Evolutionary conservation across 2,888 invertebrate species (phyloP).

Genomic region (Aphidoletes aphidimyza): DNA sequence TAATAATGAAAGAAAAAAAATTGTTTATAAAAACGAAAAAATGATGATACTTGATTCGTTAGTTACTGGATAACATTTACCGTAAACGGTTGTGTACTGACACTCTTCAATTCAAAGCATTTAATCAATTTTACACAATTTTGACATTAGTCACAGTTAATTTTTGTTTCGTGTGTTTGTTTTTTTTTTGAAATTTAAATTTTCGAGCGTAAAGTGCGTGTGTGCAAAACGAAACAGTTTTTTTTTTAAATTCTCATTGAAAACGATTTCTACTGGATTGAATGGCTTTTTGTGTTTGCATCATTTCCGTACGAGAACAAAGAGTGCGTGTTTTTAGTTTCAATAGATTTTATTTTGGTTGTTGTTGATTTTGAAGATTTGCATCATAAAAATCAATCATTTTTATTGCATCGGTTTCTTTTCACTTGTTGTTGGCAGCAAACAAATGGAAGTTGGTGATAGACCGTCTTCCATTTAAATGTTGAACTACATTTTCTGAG

Average conservation of each 20-base stretch:
- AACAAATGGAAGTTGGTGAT: too few species aligned
- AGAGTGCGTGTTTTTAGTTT: constrained; percentile 37
- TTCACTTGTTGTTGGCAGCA: too few species aligned
- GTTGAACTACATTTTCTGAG: background rate
- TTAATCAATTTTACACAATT: background rate
- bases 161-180: background rate
- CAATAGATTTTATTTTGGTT: background rate
- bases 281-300: background rate
- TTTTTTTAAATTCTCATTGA: background rate
- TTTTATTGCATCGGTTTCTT: background rate
- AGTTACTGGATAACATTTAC: constrained; percentile 50
- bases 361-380: background rate
- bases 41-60: constrained; percentile 44
- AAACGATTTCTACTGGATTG: background rate
- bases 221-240: background rate
- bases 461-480: too few species aligned
- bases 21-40: constrained; percentile 53
- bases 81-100: constrained; percentile 18
- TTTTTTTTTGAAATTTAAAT: background rate
- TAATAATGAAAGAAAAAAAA: too few species aligned
- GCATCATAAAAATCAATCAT: too few species aligned
- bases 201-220: too few species aligned
- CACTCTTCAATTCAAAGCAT: background rate
- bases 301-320: background rate
- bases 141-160: background rate